A percentile compares a stretch with the other conserved stretches of the same genome.
Conservation (phyloP, 2,113 vertebrate species). For the Hemibagrus wyckioides region DNA sequence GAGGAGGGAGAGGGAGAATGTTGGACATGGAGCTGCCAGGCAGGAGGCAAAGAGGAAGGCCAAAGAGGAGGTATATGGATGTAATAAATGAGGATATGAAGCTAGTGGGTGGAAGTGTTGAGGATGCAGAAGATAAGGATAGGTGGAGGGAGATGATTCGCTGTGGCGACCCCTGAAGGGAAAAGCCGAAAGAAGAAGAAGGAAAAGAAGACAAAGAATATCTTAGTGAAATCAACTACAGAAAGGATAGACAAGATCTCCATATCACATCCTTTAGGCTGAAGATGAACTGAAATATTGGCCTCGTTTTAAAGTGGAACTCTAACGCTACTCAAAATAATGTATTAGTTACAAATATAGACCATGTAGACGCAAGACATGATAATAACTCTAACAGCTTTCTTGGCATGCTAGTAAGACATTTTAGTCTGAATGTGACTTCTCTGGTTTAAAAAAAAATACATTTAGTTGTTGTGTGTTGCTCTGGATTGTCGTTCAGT, state of each 20-base stretch:
- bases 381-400: too few relatives aligned
- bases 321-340: background rate
- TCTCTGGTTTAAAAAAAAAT: background rate
- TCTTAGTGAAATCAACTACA: background rate
- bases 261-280: background rate
- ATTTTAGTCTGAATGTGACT: background rate
- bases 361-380: background rate
- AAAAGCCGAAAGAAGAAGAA: too few relatives aligned
- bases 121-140: too few relatives aligned
- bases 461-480: background rate
- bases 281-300: background rate
- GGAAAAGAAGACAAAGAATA: too few relatives aligned
- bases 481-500: background rate
- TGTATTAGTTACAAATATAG: background rate
- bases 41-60: too few relatives aligned
- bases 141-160: too few relatives aligned
- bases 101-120: too few relatives aligned
- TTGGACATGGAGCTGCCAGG: too few relatives aligned
- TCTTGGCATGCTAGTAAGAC: background rate
- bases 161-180: too few relatives aligned
- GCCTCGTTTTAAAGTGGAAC: background rate
- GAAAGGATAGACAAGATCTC: background rate
- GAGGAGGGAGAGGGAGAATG: too few relatives aligned
- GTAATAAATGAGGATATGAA: too few relatives aligned
- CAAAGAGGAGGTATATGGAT: too few relatives aligned